Conservation (phyloP, 2,113 vertebrate species). For the Nettapus auritus region DNA sequence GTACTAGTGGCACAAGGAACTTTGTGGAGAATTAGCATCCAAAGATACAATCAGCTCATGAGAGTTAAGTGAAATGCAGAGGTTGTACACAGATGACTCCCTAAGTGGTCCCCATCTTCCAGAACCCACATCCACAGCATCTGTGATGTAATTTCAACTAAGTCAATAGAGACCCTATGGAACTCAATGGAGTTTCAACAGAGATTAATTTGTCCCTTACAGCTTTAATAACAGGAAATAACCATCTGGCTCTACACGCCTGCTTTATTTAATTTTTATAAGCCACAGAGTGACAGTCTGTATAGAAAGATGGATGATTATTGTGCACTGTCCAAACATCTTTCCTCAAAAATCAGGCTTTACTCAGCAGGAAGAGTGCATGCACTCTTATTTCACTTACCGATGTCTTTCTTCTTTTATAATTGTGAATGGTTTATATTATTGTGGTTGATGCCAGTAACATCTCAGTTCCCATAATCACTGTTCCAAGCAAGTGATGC, state of each 20-base stretch:
- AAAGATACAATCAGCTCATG: not conserved
- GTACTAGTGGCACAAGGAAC: not conserved
- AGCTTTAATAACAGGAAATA: constrained; percentile 57
- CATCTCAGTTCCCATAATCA: not conserved
- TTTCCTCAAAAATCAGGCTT: not conserved
- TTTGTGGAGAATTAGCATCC: not conserved
- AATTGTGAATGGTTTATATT: not conserved
- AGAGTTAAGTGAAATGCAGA: not conserved
- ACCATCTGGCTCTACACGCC: not conserved
- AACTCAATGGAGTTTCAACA: constrained; percentile 28
- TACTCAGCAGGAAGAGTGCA: not conserved
- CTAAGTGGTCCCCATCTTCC: not conserved
- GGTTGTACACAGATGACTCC: not conserved
- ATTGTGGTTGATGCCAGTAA: not conserved
- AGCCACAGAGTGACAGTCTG: not conserved
- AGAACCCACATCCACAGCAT: not conserved
- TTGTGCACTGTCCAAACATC: not conserved
- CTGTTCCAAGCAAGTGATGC: not conserved
- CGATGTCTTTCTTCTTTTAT: not conserved
- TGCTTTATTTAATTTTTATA: constrained; percentile 52
- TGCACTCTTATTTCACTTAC: not conserved
- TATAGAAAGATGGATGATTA: constrained; percentile 22
- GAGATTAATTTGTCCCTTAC: constrained; percentile 26
- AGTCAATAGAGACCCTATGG: not conserved
- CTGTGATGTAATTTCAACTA: not conserved